Evolutionary conservation across 2,113 vertebrate species (phyloP).

Genomic region (Monarcha castaneiventris): DNA sequence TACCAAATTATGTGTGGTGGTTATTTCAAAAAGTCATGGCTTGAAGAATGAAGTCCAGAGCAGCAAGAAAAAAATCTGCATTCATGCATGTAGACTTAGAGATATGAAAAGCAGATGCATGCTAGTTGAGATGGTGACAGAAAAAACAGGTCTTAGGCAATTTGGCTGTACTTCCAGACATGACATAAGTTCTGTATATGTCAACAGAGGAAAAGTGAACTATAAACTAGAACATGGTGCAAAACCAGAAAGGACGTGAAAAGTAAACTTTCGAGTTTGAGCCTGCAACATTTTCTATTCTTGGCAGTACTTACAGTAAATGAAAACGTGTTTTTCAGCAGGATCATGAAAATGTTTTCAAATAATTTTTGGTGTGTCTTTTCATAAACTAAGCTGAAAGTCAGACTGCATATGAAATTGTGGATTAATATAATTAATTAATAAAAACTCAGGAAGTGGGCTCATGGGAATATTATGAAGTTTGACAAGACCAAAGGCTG

Average conservation of each 20-base stretch:
- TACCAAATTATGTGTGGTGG: rapidly evolving
- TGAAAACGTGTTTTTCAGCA: not conserved
- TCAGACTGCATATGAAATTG: not conserved
- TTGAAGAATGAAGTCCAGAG: not conserved
- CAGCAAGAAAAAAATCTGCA: not conserved
- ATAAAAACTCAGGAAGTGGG: not conserved
- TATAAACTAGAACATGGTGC: not conserved
- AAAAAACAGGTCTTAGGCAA: not conserved
- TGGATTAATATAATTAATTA: not conserved
- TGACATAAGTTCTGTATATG: not conserved
- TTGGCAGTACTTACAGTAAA: not conserved
- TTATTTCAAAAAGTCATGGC: not conserved
- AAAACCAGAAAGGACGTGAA: not conserved
- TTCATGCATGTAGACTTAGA: not conserved
- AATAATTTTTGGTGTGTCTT: not conserved
- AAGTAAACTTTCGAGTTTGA: not conserved
- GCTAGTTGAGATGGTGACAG: not conserved
- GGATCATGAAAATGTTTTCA: not conserved
- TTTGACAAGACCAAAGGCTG: not conserved
- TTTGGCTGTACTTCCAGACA: conserved; percentile 23
- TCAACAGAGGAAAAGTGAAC: not conserved
- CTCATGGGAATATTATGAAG: rapidly evolving
- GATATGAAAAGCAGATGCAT: conserved; percentile 17
- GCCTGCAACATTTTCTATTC: not conserved
- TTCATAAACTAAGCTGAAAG: not conserved